Base-by-base conservation (phyloP, 2,797 vertebrate species). In the Choloepus didactylus region DNA sequence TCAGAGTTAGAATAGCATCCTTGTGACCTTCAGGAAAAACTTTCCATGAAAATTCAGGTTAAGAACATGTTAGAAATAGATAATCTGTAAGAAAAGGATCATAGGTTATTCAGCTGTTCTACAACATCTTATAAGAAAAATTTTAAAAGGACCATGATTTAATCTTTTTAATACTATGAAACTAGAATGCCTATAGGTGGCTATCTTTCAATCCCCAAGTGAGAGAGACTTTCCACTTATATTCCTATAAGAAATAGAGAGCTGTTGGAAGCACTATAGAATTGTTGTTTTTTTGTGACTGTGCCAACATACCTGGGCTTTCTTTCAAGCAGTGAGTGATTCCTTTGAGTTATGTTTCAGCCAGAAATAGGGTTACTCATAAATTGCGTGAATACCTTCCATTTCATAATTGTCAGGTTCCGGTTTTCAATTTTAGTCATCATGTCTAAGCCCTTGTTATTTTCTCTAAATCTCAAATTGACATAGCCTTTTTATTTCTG, bases 331-430 rank as follows among this genome's bases (percentile, higher is more conserved):
- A 82, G 44, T 87, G 85, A 97, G 82, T 95, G 94, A 96, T 85
- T 97, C 91, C 84, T 97, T 96, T 97, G 93, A 96, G 94, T 96
- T 97, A 66, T 94, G 56, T 93, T 97, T 96, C 76, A 96, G 83
- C 82, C 95, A 91, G 96, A 97, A 97, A 96, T 94, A 97, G 77
- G 2, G 46, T 97, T 94, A 96, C 88, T 97, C 92, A 97, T 93
- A 95, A 95, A 96, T 96, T 97, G 70, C 80, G 95, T 96, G 96
- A 97, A 95, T 91, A 89, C 80, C 38, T 97, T 96, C 94, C 88
- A 96, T 80, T 83, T 96, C 93, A 96, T 97, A 97, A 97, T 97
- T 97, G 93, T 84, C 77, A 95, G 54, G 81, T 96, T 97, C 94
- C 8, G 75, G 89, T 87, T 64, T 94, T 88, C 6, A 87, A 91